Evolutionary conservation across 2,113 vertebrate genomes (phyloP).

Genomic region (Paradoxurus hermaphroditus): DNA sequence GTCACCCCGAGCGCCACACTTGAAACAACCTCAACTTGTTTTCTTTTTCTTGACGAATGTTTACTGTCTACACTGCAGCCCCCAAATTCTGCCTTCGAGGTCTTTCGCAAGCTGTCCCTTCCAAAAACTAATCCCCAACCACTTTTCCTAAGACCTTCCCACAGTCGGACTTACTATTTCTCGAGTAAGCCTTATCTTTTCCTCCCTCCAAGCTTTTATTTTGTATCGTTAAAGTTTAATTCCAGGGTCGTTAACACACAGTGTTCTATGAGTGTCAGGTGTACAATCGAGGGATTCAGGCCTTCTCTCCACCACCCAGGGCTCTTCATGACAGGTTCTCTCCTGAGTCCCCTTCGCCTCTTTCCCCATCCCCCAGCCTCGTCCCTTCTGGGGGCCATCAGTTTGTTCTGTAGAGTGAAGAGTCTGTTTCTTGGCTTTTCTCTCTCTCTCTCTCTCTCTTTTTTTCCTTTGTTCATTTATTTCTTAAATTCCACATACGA

Average conservation of each 20-base stretch:
- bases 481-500: background rate
- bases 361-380: too few species aligned
- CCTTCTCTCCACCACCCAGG: accelerated
- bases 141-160: background rate
- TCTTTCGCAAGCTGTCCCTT: background rate
- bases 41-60: background rate
- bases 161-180: background rate
- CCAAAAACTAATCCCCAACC: background rate
- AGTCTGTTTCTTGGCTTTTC: background rate
- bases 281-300: background rate
- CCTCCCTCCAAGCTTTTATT: background rate
- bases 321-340: background rate
- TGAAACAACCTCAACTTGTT: background rate
- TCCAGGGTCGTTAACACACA: background rate
- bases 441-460: background rate
- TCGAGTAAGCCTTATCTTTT: background rate
- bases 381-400: background rate
- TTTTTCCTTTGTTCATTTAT: background rate
- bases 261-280: background rate
- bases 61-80: background rate
- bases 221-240: background rate
- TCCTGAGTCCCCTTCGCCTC: background rate
- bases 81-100: background rate
- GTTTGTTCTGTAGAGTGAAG: background rate
- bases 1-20: too few species aligned